Base-by-base conservation (phyloP, 2,113 vertebrate genomes). In the Ardeotis arabs region DNA sequence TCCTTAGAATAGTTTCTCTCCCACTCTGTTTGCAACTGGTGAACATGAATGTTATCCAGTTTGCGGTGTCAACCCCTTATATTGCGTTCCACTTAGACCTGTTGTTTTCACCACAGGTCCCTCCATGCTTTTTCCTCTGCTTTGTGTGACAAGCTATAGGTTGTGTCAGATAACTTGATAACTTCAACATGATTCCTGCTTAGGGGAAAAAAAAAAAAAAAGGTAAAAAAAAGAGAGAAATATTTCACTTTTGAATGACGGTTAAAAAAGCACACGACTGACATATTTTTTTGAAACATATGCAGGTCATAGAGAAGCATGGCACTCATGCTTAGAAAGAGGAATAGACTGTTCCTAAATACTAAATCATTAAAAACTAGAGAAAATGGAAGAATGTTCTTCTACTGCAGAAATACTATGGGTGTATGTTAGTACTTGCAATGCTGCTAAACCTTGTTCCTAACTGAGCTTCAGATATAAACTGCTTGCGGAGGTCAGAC, bases 81-180 rank as follows among this genome's bases (percentile, higher is more conserved):
- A 84, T 27, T 83, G 66, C 19, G 4, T 70, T 91, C 83, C 67
- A 63, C 78, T 95, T 67, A 94, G 89, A 94, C 95, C 93, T 92
- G 89, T 96, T 91, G 96, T 96, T 97, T 96, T 96, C 96, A 96
- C 96, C 88, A 77, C 64, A 49, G 87, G 92, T 90, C 76, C 45
- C 53, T 89, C 95, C 58, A 24, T 60, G 62, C 22, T 72, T 96
- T 96, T 76, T 77, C 58, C 66, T 94, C 60, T 78, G 47, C 64
- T 96, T 95, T 89, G 12, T 95, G 63, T 83, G 91, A 93, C 74
- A 81, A 83, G 88, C 95, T 95, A 84, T 94, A 96, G 90, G 84
- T 95, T 92, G 56, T 97, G 94, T 93, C 69, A 88, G 76, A 73
- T 82, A 92, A 67, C 90, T 96, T 95, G 76, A 73, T 82, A 92